Base-by-base conservation (phyloP, 2,113 vertebrate genomes). In the Triplophysa tibetana region DNA sequence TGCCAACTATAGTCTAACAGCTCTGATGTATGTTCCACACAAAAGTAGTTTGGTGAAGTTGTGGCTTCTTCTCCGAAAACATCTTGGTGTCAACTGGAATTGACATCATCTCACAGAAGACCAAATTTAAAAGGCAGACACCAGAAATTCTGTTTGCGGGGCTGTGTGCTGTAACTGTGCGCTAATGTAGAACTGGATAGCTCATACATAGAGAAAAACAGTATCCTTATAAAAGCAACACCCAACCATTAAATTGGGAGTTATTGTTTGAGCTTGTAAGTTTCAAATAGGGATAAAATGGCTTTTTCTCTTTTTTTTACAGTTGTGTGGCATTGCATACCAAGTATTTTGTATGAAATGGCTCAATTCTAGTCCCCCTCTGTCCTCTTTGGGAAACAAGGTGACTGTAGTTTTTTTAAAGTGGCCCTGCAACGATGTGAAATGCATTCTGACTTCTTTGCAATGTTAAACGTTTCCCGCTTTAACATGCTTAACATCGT, bases 1-100 rank as follows among this genome's bases (percentile, higher is more conserved):
- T 81, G 78, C 83, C 80, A 89, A 81, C 74, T 72, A 78, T 78
- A 67, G 52, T 61, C 41, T 63, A 41, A 45, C 81, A 77, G 48
- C 70, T 86, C 78, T 85, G 74, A 85, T 82, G 81, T 82, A 75
- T 77, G 72, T 80, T 83, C 81, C 80, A 81, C 84, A 87, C 78
- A 74, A 81, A 69, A 77, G 43, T 3, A 50, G 29, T 26, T 3
- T 26, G 69, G 58, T 69, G 10, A 58, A 58, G 54, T 58, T 19
- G 7, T 8, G 16, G 54, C 4, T 4, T 17, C 6, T 21, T 50
- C 41, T 41, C 38, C 26, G 38, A 56, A 29, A 50, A 26, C 41
- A 24, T 50, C 63, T 68, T 9, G 26, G n/a, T 33, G n/a, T 17
- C 43, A 54, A 70, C 68, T 60, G 8, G n/a, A 75, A 41, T 23